Base-by-base conservation (phyloP, 2,888 invertebrate genomes). In the Heliconius cydno region DNA sequence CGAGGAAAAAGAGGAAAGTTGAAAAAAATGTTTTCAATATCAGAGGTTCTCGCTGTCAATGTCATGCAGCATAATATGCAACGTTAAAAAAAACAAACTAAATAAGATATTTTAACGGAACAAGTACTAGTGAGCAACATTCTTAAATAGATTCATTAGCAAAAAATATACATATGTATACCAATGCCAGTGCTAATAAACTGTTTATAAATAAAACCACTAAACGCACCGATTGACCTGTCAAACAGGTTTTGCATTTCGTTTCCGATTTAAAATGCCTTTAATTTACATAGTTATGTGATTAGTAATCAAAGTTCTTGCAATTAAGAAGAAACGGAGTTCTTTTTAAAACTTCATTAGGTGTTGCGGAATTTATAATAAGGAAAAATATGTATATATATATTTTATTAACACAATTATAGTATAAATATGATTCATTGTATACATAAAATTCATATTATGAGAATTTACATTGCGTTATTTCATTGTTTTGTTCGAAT, bases 181-280 rank as follows among this genome's bases (percentile, higher is more conserved):
- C 71, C 52, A 72, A 57, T 57, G 57, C 10, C n/a, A 72, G 6
- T 38, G 30, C n/a, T 13, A 57, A 34, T 57, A 22, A 52, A 57
- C 57, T 68, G 1, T 15, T 41, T 57, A 25, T 52, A 73, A 34
- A 34, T 13, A n/a, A 30, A 57, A 34, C 57, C 34, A 34, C 60
- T 73, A 3, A 73, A 15, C 34, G 34, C 57, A 28, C 34, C 13
- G 28, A 34, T n/a, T n/a, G 57, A 13, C 34, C 34, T 13, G 57
- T n/a, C 57, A 22, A 73, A 73, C 72, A n/a, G 34, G 73, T 34
- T 73, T 73, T n/a, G 57, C 34, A 57, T 73, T 34, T 9, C 15
- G n/a, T 60, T 73, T 73, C 34, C 57, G 57, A 60, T 34, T 30
- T 34, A 34, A 73, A 60, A 73, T n/a, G 7, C 15, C 30, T 60